phyloP scores from a whole-genome alignment of 2,888 invertebrate genomes.

The Leptothorax acervorum region DNA sequence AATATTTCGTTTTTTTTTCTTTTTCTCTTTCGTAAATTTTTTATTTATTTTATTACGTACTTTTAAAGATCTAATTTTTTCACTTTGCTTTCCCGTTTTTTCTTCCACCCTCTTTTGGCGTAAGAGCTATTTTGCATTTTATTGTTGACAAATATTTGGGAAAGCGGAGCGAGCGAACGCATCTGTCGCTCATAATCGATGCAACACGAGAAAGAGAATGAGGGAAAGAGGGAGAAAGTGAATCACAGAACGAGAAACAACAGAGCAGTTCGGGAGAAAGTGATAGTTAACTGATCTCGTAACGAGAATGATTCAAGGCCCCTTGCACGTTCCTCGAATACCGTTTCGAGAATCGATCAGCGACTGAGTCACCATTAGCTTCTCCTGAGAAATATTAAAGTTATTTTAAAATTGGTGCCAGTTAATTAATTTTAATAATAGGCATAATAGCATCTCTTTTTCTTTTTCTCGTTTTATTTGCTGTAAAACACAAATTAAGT shows the following conservation, averaged over 20 bases:
- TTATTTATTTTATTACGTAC: not conserved
- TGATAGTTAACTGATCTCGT: slow-evolving; percentile 55
- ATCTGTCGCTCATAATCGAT: not conserved
- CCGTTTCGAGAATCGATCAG: slow-evolving; percentile 6
- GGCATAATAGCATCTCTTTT: not conserved
- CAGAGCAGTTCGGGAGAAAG: slow-evolving; percentile 64
- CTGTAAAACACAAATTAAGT: not conserved
- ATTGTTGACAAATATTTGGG: not conserved
- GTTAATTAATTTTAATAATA: slow-evolving; percentile 18
- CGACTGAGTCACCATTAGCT: not conserved
- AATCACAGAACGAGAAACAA: slow-evolving; percentile 57
- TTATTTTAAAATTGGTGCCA: not conserved
- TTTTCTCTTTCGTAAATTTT: not conserved
- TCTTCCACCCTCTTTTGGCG: not conserved
- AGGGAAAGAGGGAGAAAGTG: slow-evolving; percentile 33
- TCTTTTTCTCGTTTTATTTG: not conserved
- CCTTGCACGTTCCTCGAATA: slow-evolving; percentile 23
- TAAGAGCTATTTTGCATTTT: not conserved
- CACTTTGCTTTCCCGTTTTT: not conserved
- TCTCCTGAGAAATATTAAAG: not conserved
- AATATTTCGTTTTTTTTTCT: not conserved
- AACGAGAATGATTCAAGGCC: slow-evolving; percentile 57
- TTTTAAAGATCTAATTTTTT: not conserved
- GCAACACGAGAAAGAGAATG: not conserved
- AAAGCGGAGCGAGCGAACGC: not conserved